Conservation (phyloP, 2,797 vertebrate species). For the Hylomyscus alleni region DNA sequence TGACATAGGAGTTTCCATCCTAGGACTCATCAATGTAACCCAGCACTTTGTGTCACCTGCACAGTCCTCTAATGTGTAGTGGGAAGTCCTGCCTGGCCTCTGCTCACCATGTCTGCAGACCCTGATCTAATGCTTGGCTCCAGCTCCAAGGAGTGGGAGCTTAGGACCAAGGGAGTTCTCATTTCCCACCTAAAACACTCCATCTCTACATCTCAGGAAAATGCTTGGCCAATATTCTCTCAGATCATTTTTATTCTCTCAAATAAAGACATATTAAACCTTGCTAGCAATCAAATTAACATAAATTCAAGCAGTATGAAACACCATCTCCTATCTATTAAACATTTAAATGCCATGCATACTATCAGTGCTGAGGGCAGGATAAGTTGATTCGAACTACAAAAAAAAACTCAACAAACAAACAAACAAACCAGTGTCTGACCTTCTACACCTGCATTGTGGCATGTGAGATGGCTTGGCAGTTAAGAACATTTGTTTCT, state of each 20-base stretch:
- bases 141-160: background rate
- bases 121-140: background rate
- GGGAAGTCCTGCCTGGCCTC: background rate
- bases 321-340: background rate
- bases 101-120: background rate
- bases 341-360: conserved; percentile 35
- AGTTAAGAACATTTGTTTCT: background rate
- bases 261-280: background rate
- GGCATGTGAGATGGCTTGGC: background rate
- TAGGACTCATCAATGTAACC: background rate
- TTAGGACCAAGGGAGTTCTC: background rate
- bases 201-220: background rate
- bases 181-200: background rate
- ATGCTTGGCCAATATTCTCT: conserved; percentile 33
- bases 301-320: conserved; percentile 60
- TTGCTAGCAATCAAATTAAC: conserved; percentile 1
- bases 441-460: background rate
- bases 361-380: background rate
- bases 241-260: background rate
- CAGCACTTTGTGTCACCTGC: background rate
- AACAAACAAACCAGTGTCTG: background rate
- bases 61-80: background rate
- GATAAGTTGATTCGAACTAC: background rate
- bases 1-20: background rate
- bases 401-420: background rate